phyloP scores from a whole-genome alignment of 2,113 vertebrate genomes.

The Indicator maculatus region DNA sequence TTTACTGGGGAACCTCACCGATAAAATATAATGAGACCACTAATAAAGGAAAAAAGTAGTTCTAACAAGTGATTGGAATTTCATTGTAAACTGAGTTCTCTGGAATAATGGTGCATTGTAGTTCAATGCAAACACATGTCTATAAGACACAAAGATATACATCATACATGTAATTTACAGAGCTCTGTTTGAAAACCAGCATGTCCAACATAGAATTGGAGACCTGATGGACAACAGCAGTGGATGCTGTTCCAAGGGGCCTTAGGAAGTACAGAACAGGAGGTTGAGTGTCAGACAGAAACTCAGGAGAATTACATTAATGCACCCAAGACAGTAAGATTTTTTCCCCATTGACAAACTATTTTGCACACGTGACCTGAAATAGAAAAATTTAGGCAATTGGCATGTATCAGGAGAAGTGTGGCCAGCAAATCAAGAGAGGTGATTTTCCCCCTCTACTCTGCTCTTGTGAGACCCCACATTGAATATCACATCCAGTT shows the following conservation, averaged over 20 bases:
- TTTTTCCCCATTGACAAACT: background rate
- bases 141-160: background rate
- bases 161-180: background rate
- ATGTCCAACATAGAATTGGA: background rate
- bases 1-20: slow-evolving; percentile 5
- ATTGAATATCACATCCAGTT: too few relatives aligned
- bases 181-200: background rate
- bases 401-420: background rate
- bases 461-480: too few relatives aligned
- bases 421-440: too few relatives aligned
- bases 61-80: background rate
- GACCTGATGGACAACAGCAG: background rate
- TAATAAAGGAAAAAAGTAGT: background rate
- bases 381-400: background rate
- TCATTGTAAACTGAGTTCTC: background rate
- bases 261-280: background rate
- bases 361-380: background rate
- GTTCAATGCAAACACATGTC: background rate
- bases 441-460: too few relatives aligned
- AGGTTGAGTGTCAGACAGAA: background rate
- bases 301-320: background rate
- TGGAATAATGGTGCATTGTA: background rate
- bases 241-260: background rate
- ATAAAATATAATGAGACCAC: background rate
- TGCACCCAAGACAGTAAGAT: background rate